Evolutionary conservation across 2,113 vertebrate genomes (phyloP).

Genomic region (Triplophysa siluroides): DNA sequence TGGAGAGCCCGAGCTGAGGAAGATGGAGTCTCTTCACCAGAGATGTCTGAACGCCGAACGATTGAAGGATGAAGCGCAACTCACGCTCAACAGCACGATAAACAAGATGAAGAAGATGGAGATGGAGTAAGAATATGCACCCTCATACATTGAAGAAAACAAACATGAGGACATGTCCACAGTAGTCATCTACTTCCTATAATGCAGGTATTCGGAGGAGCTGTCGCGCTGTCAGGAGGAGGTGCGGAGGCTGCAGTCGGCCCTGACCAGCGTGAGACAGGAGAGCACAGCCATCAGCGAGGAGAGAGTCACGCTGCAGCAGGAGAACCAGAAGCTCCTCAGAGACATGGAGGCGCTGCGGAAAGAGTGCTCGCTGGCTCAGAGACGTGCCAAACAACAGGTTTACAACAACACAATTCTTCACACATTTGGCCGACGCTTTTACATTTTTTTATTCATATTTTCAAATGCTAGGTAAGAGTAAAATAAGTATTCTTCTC

Average conservation of each 20-base stretch:
- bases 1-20: slow-evolving; percentile 79
- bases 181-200: too few species aligned
- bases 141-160: background rate
- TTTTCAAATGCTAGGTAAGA: too few species aligned
- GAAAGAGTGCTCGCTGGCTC: slow-evolving; percentile 74
- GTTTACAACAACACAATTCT: slow-evolving; percentile 60
- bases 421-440: too few species aligned
- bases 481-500: background rate
- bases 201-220: slow-evolving; percentile 80
- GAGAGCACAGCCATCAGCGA: slow-evolving; percentile 83
- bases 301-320: slow-evolving; percentile 85
- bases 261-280: slow-evolving; percentile 79
- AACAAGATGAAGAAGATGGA: slow-evolving; percentile 86
- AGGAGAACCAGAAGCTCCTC: slow-evolving; percentile 84
- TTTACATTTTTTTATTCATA: too few species aligned
- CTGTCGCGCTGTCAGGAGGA: slow-evolving; percentile 83
- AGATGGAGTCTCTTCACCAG: slow-evolving; percentile 86
- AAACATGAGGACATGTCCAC: background rate
- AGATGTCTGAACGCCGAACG: slow-evolving; percentile 84
- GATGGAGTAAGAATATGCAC: slow-evolving; percentile 80
- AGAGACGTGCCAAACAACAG: slow-evolving; percentile 87
- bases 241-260: slow-evolving; percentile 80
- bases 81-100: slow-evolving; percentile 81
- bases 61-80: slow-evolving; percentile 81
- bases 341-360: slow-evolving; percentile 83